Base-by-base conservation (phyloP, 1,140 invertebrate genomes). In the Zaprionus tsacasi region DNA sequence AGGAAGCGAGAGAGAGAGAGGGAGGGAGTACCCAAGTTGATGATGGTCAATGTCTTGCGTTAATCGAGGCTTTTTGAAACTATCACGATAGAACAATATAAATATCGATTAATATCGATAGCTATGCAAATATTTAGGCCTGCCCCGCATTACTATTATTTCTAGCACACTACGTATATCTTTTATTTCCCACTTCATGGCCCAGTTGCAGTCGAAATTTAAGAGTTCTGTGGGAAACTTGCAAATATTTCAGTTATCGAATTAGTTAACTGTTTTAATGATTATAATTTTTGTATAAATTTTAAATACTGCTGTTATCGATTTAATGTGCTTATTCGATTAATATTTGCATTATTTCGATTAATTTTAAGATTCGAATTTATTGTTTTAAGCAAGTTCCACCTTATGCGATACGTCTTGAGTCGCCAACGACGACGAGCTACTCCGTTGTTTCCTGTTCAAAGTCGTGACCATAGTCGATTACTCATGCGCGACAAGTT, bases 401-500 rank as follows among this genome's bases (percentile, higher is more conserved):
- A 15, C 40, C 7, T 15, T 15, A n/a, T 15, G n/a, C 40, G 6
- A 6, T 45, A 21, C 45, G 17, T 50, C 45, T 50, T 50, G 17
- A 17, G 17, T 30, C 6, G 27, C 4, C 45, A 10, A 12, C 17
- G 10, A 17, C 5, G 10, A 17, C 5, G 45, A 13, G 30, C 21
- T 38, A 36, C 40, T n/a, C n/a, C 11, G n/a, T 8, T 45, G 25
- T 48, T 57, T 67, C 60, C 59, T 48, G 58, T 54, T 43, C 54
- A 66, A 70, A 70, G 50, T 78, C 76, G 76, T 78, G 76, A 78
- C 76, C 76, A 67, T 13, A 70, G 76, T 64, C 76, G 70, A 78
- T 78, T 78, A 76, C 67, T 76, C 72, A 78, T 75, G 76, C 76
- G 76, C 76, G 66, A 78, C 67, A 65, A 70, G 60, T 65, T 78